Base-by-base conservation (phyloP, 2,888 invertebrate species). In the Trypoxylon attenuatum region DNA sequence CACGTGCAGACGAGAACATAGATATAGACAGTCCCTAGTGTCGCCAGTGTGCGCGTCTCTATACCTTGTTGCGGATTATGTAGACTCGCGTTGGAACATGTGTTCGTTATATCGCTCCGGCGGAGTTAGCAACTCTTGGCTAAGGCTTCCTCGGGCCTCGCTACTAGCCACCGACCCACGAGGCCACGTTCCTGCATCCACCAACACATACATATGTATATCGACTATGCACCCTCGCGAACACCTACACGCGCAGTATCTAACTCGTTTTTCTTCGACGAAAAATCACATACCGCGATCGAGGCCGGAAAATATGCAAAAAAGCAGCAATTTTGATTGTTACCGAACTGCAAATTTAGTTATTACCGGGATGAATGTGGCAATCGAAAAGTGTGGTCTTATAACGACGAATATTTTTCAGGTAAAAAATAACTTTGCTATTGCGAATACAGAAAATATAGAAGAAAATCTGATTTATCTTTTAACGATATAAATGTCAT, bases 51-150 rank as follows among this genome's bases (percentile, higher is more conserved):
- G 43, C 43, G 43, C 41, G 45, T 52, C 63, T 64, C 78, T 81
- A 79, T 76, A 78, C 76, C 75, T 76, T 70, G 81, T 82, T 80
- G 81, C 77, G 83, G 84, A 84, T 84, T 84, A 84, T 81, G 79
- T 80, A 79, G 82, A 81, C 79, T 74, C 73, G 79, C 78, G 82
- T 77, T 71, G 80, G 80, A 85, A 86, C 85, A 85, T 83, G 84
- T 85, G 84, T 85, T 83, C 83, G 82, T 82, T 84, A 83, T 83
- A 84, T 84, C 82, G 83, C 78, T 81, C 74, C 77, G 73, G 63
- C 78, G 69, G 80, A 82, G 84, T 82, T 84, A 77, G 76, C 81
- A 80, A 83, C 82, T 82, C 82, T 77, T 78, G 81, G 77, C 79
- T 81, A 82, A 80, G 84, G 80, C 78, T 84, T 84, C 79, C 71